Evolutionary conservation across 2,888 invertebrate genomes (phyloP).

Genomic region (Sphaerophoria rueppellii): DNA sequence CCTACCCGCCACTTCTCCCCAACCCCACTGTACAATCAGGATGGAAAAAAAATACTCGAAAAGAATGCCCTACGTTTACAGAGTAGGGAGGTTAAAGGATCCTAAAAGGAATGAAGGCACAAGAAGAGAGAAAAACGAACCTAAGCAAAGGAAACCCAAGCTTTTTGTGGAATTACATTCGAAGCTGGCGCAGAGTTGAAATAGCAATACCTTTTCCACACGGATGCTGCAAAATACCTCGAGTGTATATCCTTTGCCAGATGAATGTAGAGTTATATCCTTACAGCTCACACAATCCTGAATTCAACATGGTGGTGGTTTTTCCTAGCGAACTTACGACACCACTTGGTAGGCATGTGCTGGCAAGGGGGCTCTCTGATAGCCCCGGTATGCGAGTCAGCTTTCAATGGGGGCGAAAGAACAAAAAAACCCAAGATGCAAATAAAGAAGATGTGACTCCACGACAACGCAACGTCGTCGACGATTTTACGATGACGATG

Average conservation of each 20-base stretch:
- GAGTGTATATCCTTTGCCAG: conserved; percentile 66
- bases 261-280: conserved; percentile 1
- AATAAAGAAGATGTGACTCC: conserved; percentile 72
- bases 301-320: conserved; percentile 69
- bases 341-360: conserved; percentile 12
- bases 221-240: conserved; percentile 70
- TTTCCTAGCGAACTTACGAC: conserved; percentile 33
- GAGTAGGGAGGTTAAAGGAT: background rate
- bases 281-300: conserved; percentile 66
- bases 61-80: conserved; percentile 35
- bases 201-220: conserved; percentile 69
- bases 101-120: background rate
- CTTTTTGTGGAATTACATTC: conserved; percentile 72
- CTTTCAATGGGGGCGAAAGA: conserved; percentile 49
- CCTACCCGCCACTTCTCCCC: background rate
- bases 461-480: conserved; percentile 50
- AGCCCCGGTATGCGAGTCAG: conserved; percentile 52
- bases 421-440: conserved; percentile 61
- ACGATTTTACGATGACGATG: conserved; percentile 31
- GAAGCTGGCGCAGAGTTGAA: conserved; percentile 68
- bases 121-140: background rate
- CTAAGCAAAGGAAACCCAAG: conserved; percentile 50
- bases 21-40: conserved; percentile 53
- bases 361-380: conserved; percentile 4
- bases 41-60: conserved; percentile 58